A percentile compares a stretch with the other conserved stretches of the same genome.
Conservation (phyloP, 2,888 invertebrate genomes). For the Marronus borbonicus region DNA sequence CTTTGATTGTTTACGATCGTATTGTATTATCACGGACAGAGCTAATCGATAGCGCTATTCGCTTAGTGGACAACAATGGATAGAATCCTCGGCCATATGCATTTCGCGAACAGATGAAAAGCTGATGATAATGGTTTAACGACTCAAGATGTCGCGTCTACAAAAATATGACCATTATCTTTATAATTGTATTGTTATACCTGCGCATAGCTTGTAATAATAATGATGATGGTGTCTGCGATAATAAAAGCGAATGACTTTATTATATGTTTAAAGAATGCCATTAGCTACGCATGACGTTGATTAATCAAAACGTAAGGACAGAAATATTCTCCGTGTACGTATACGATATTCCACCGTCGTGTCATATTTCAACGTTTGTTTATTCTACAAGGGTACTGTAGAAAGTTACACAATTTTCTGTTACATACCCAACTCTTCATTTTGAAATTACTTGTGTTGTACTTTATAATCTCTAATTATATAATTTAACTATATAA, state of each 20-base stretch:
- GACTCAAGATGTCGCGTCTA: constrained; percentile 15
- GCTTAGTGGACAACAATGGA: not conserved
- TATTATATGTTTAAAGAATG: constrained; percentile 7
- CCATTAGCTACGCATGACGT: not conserved
- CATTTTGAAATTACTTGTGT: too few relatives aligned
- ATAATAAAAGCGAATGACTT: constrained; percentile 6
- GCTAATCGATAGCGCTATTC: not conserved
- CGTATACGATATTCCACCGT: too few relatives aligned
- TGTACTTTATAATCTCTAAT: too few relatives aligned
- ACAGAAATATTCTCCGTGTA: too few relatives aligned
- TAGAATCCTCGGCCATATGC: not conserved
- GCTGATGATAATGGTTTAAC: constrained; percentile 28
- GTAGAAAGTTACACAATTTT: too few relatives aligned
- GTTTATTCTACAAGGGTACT: too few relatives aligned
- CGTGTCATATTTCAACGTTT: too few relatives aligned
- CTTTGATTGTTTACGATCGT: not conserved
- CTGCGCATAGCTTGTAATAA: not conserved
- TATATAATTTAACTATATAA: too few relatives aligned
- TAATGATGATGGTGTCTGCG: not conserved
- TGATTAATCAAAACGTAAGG: not conserved
- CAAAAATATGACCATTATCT: not conserved
- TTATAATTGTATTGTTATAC: constrained; percentile 11
- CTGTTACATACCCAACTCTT: too few relatives aligned
- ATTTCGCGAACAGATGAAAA: constrained; percentile 13
- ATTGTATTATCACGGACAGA: not conserved